Evolutionary conservation across 1,140 invertebrate genomes (phyloP).

Genomic region (Daktulosphaira vitifoliae): DNA sequence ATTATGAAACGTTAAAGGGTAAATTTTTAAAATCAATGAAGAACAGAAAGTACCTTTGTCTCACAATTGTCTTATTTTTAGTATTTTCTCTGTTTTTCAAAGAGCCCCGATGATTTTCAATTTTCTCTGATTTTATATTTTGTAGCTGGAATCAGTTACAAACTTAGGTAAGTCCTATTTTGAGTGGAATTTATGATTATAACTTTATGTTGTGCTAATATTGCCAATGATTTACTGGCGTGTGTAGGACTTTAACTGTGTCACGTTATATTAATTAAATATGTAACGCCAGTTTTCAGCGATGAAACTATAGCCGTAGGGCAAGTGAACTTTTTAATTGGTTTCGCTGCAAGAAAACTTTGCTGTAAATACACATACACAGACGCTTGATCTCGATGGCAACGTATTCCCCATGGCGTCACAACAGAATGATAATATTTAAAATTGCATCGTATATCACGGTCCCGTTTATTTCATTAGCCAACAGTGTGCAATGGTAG

Average conservation of each 20-base stretch:
- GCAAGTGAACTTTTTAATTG: constrained; percentile 26
- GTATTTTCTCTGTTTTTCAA: no score
- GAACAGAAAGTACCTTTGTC: no score
- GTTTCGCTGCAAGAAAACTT: constrained; percentile 3
- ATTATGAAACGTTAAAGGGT: no score
- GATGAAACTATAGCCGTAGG: not conserved
- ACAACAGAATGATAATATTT: constrained; percentile 30
- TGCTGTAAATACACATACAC: not conserved
- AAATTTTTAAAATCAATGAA: no score
- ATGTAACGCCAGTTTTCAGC: not conserved
- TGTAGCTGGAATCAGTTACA: no score
- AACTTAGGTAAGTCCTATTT: no score
- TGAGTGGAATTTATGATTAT: no score
- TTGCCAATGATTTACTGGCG: no score
- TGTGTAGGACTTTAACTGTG: not conserved
- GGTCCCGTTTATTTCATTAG: constrained; percentile 31
- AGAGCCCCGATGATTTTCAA: no score
- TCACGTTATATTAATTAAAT: constrained; percentile 15
- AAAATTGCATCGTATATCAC: constrained; percentile 30
- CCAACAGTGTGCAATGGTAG: not conserved
- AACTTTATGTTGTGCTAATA: no score
- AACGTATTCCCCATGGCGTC: constrained; percentile 24
- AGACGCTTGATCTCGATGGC: not conserved
- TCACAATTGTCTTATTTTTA: no score
- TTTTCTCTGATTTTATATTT: no score